Conservation (phyloP, 2,888 invertebrate genomes). For the Cheilosia variabilis region DNA sequence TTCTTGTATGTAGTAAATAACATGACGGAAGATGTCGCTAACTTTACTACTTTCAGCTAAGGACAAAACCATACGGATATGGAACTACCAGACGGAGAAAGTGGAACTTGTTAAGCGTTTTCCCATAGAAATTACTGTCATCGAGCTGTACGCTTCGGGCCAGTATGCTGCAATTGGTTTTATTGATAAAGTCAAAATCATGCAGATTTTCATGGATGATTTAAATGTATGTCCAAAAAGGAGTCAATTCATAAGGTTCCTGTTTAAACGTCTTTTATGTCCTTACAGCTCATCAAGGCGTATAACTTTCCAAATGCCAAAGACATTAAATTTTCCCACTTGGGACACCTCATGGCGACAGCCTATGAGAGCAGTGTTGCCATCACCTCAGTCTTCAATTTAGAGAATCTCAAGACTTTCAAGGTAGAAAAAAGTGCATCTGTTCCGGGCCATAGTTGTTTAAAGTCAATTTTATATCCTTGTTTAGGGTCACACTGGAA, state of each 20-base stretch:
- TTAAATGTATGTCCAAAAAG: constrained; percentile 84
- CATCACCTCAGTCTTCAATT: constrained; percentile 92
- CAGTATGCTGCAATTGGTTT: constrained; percentile 95
- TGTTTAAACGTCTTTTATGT: background rate
- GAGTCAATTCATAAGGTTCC: background rate
- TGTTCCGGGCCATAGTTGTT: no score
- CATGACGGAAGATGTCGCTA: background rate
- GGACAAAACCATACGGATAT: constrained; percentile 94
- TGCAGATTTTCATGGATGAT: constrained; percentile 95
- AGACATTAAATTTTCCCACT: constrained; percentile 88
- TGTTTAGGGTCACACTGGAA: constrained; percentile 92
- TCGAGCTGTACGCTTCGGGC: constrained; percentile 90
- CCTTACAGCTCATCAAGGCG: constrained; percentile 81
- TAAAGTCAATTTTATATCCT: background rate
- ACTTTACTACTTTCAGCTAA: constrained; percentile 84
- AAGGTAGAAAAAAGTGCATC: constrained; percentile 75
- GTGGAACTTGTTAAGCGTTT: constrained; percentile 92
- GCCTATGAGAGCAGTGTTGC: constrained; percentile 94
- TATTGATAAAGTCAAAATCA: constrained; percentile 93
- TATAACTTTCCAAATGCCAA: constrained; percentile 88
- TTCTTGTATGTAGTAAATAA: constrained; percentile 81
- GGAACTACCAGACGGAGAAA: constrained; percentile 95
- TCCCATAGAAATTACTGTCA: constrained; percentile 88
- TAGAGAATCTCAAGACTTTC: constrained; percentile 86
- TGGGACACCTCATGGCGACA: constrained; percentile 95